Evolutionary conservation across 2,888 invertebrate species (phyloP).

Genomic region (Lithophane leautieri): DNA sequence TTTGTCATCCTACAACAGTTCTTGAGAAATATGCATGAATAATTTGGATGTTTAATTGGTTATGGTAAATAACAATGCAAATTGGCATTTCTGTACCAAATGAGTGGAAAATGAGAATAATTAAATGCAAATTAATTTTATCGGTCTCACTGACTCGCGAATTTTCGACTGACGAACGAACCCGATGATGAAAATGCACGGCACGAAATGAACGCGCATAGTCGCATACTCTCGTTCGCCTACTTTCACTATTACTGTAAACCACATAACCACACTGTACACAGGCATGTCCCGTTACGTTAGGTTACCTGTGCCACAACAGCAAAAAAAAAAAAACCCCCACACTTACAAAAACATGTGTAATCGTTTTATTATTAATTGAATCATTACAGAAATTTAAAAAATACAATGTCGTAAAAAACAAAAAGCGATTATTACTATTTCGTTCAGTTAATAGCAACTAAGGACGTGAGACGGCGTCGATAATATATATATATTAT

Average conservation of each 20-base stretch:
- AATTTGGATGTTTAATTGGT: not conserved
- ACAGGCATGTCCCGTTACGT: conserved; percentile 35
- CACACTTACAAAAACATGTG: conserved; percentile 87
- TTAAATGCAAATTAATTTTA: conserved; percentile 7
- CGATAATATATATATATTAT: conserved; percentile 76
- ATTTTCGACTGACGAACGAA: conserved; percentile 20
- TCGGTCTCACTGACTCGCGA: conserved; percentile 5
- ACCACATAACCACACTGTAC: conserved; percentile 18
- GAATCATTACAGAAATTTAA: conserved; percentile 89
- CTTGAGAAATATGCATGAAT: not conserved
- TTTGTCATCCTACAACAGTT: not conserved
- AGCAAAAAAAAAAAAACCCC: conserved; percentile 74
- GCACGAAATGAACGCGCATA: conserved; percentile 15
- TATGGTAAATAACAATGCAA: conserved; percentile 1
- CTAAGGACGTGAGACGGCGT: conserved; percentile 86
- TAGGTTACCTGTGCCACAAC: conserved; percentile 64
- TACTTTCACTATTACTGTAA: conserved; percentile 65
- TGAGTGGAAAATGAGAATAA: conserved; percentile 1
- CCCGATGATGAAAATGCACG: conserved; percentile 15
- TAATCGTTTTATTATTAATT: conserved; percentile 82
- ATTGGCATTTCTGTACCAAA: not conserved
- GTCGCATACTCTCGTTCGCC: conserved; percentile 9
- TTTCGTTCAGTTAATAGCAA: conserved; percentile 87
- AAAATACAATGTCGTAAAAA: conserved; percentile 87
- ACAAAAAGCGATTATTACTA: conserved; percentile 83